Conservation (phyloP, 2,113 vertebrate genomes). For the Pipa parva region DNA sequence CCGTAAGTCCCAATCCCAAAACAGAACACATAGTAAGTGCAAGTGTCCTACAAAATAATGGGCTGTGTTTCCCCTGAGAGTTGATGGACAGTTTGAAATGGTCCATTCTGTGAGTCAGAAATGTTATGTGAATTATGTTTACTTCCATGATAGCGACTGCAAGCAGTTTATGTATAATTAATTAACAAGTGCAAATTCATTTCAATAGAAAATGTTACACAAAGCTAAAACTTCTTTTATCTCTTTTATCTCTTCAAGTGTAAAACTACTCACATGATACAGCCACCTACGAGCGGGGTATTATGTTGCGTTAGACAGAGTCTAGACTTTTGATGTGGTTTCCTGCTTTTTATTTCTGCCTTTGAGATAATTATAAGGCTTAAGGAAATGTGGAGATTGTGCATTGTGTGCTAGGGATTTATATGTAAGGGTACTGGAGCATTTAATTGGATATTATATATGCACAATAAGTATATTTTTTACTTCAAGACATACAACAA, state of each 20-base stretch:
- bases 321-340: conserved; percentile 4
- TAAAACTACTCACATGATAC: conserved; percentile 5
- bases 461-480: conserved; percentile 26
- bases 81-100: no score
- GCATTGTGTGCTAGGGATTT: conserved; percentile 12
- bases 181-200: no score
- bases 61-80: no score
- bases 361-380: conserved; percentile 13
- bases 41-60: no score
- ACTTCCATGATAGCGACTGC: no score
- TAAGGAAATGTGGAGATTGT: conserved; percentile 13
- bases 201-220: background rate
- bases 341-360: conserved; percentile 9
- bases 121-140: no score
- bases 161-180: no score
- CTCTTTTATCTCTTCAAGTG: conserved; percentile 11
- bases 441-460: conserved; percentile 35
- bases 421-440: conserved; percentile 30
- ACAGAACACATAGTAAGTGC: no score
- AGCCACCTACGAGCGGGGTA: background rate
- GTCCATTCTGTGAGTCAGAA: no score
- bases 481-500: conserved; percentile 11
- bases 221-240: conserved; percentile 4
- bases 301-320: background rate
- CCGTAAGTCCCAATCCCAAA: no score